Evolutionary conservation across 2,888 invertebrate genomes (phyloP).

Genomic region (Sceliomorpha sp.): DNA sequence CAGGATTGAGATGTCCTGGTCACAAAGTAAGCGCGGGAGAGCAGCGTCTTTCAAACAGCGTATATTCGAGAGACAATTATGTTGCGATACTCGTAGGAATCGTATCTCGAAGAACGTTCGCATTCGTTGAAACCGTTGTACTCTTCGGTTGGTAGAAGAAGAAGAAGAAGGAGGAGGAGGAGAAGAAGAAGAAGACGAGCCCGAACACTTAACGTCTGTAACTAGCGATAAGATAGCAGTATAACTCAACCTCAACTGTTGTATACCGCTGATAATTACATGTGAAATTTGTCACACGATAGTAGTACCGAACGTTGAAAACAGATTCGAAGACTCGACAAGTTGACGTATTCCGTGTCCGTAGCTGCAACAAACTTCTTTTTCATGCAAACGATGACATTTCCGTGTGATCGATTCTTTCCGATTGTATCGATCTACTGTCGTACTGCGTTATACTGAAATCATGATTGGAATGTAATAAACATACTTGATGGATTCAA

Average conservation of each 20-base stretch:
- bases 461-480: constrained; percentile 47
- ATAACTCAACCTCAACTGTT: constrained; percentile 23
- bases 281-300: constrained; percentile 45
- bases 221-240: constrained; percentile 28
- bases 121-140: too few species aligned
- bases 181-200: too few species aligned
- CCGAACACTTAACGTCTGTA: constrained; percentile 20
- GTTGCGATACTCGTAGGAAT: too few species aligned
- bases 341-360: constrained; percentile 25
- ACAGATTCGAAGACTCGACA: constrained; percentile 23
- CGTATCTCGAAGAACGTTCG: too few species aligned
- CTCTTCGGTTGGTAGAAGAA: too few species aligned
- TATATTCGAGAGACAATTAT: too few species aligned
- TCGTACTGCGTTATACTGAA: constrained; percentile 40
- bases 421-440: constrained; percentile 38
- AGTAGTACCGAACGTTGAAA: constrained; percentile 20
- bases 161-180: too few species aligned
- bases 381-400: constrained; percentile 35
- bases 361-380: constrained; percentile 26
- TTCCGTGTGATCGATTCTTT: constrained; percentile 45
- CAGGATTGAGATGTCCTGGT: too few species aligned
- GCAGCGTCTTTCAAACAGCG: too few species aligned
- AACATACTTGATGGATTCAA: constrained; percentile 51
- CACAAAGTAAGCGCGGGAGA: too few species aligned
- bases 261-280: constrained; percentile 24